Evolutionary conservation across 37 sponge, comb jelly and placozoan species (phyloP), one percentile per base, ranked within the genome.

Genomic region (Chondrosia reniformis): DNA sequence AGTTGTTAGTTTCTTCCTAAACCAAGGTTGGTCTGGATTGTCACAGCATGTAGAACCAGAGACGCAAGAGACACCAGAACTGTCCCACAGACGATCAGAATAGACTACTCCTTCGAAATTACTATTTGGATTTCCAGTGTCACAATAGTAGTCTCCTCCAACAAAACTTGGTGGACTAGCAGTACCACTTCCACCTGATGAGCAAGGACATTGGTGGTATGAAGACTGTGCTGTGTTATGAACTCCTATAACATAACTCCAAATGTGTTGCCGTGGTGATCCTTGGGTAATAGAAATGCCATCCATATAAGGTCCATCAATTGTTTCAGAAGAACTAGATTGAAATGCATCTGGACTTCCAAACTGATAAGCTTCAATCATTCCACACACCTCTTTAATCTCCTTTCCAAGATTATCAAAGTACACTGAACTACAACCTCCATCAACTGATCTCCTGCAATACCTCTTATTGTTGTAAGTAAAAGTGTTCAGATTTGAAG

Each of bases 1-100:
- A 30, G n/a, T 7, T 25, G n/a, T 59, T 6, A 59, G 61, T 6
- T 30, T 30, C 28, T 13, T 59, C n/a, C 28, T 59, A 30, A 59
- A 59, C 61, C 61, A 59, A 6, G 61, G 61, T 13, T 59, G 61
- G n/a, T n/a, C n/a, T n/a, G n/a, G n/a, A n/a, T n/a, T n/a, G n/a
- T n/a, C n/a, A n/a, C n/a, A n/a, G n/a, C n/a, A n/a, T n/a, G n/a
- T n/a, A n/a, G n/a, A n/a, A n/a, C n/a, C n/a, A n/a, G n/a, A n/a
- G n/a, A n/a, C n/a, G n/a, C n/a, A n/a, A n/a, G n/a, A n/a, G n/a
- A n/a, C n/a, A n/a, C n/a, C n/a, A n/a, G n/a, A n/a, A n/a, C n/a
- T n/a, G n/a, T n/a, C n/a, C n/a, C n/a, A n/a, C n/a, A n/a, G n/a
- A n/a, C n/a, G n/a, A n/a, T n/a, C n/a, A n/a, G n/a, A n/a, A n/a